Base-by-base conservation (phyloP, 2,888 invertebrate genomes). In the Drosophila hamatofila region DNA sequence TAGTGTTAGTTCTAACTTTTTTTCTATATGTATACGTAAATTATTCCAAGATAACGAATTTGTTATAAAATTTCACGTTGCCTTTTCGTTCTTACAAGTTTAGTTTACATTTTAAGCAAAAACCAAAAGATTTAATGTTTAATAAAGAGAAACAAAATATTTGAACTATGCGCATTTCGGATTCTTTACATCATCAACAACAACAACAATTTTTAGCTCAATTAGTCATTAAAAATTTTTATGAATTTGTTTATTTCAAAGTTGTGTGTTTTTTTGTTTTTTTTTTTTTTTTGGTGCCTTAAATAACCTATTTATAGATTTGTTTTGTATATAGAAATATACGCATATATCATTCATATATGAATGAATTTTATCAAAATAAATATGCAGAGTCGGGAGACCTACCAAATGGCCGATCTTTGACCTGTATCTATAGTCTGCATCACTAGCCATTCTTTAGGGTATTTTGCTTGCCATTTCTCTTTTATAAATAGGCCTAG, bases 181-280 rank as follows among this genome's bases (percentile, higher is more conserved):
- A 55, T 83, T 80, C 70, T 79, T 85, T 80, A 76, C 71, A 81
- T 81, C 81, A 58, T 27, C 54, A 61, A 25, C 46, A 59, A 30
- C 21, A 71, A 21, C 41, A 16, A 37, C 37, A 41, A 67, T 67
- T 71, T 75, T 69, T 68, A 71, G 58, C 70, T 70, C 79, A 85
- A 87, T 88, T 88, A 88, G 80, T 88, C 85, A 85, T 85, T 85
- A 83, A 85, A 85, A 73, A 81, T 64, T 86, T 86, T 86, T 82
- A 88, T 86, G 78, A 74, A 84, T 88, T 75, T 86, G 89, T 86
- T 86, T 86, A 88, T 88, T 75, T 78, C 63, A 69, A 61, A 72
- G 60, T 57, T 75, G 69, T 62, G 63, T 35, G 63, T 60, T 41
- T 61, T 57, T 60, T 52, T 58, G 60, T 60, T 52, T 65, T 60